These are phyloP conservation scores for Embiotoca jacksoni DNA, from an alignment of 2,113 vertebrate species.

Conservation along the genomic window DNA sequence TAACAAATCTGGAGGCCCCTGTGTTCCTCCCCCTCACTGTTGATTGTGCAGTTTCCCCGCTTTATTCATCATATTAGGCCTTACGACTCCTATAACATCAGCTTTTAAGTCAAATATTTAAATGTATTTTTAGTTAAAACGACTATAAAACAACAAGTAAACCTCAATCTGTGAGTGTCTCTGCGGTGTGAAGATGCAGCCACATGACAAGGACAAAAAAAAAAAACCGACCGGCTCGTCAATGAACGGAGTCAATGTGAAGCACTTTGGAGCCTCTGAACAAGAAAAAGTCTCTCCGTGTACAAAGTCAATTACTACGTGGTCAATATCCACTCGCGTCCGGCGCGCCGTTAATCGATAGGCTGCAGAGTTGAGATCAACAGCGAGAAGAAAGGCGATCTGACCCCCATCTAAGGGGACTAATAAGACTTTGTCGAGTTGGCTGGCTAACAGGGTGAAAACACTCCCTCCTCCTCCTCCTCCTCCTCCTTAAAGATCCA, in stretches of 20 bases:
- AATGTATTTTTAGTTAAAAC: too few relatives aligned
- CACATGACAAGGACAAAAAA: too few relatives aligned
- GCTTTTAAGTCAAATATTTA: not conserved
- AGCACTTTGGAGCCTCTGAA: conserved; percentile 51
- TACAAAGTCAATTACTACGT: conserved; percentile 43
- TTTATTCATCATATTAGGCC: not conserved
- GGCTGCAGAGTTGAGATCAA: conserved; percentile 11
- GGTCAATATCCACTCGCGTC: conserved; percentile 52
- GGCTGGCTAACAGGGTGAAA: conserved; percentile 4
- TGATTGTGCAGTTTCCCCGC: not conserved
- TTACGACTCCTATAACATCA: not conserved
- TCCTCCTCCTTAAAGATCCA: not conserved
- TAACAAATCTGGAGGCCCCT: too few relatives aligned
- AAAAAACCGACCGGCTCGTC: conserved; percentile 33
- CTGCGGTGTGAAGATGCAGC: not conserved
- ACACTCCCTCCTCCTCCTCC: conserved; percentile 3
- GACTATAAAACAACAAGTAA: too few relatives aligned
- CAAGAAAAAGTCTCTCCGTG: conserved; percentile 46
- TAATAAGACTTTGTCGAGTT: conserved; percentile 19
- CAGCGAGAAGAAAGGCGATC: conserved; percentile 35
- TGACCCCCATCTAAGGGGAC: conserved; percentile 15
- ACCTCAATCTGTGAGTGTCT: not conserved
- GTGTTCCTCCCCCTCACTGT: not conserved
- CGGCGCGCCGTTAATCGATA: conserved; percentile 42
- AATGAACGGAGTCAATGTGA: conserved; percentile 57